Conservation (phyloP, 2,113 vertebrate species). For the Barbus barbus region DNA sequence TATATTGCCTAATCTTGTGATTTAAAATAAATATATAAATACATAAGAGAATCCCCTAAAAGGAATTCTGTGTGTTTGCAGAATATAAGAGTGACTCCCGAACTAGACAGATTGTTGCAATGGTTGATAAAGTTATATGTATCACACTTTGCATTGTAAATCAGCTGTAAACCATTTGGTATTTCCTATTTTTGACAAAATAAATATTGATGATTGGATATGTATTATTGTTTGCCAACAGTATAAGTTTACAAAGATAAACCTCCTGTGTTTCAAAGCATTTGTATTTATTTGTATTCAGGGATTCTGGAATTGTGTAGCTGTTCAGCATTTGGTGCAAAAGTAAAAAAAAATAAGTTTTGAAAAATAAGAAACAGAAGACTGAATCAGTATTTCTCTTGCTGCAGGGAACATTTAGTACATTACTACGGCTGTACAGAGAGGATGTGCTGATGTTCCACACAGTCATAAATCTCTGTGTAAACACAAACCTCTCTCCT, state of each 20-base stretch:
- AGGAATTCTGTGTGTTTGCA: neutral
- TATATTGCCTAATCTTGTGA: neutral
- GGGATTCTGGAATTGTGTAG: neutral
- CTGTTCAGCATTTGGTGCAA: neutral
- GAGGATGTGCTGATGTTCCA: conserved; percentile 46
- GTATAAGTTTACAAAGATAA: neutral
- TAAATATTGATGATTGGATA: neutral
- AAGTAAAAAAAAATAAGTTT: neutral
- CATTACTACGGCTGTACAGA: conserved; percentile 1
- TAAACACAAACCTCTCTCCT: conserved; percentile 58
- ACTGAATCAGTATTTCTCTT: neutral
- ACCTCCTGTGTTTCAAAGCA: neutral
- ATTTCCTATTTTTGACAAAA: neutral
- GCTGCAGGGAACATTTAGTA: neutral
- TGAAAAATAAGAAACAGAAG: neutral
- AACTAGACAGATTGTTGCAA: neutral
- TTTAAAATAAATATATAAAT: neutral
- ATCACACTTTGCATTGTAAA: neutral
- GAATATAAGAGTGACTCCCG: neutral
- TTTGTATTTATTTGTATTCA: neutral
- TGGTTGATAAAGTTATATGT: neutral
- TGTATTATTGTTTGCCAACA: neutral
- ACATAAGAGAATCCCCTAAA: neutral
- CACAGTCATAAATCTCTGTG: conserved; percentile 64
- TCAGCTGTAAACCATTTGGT: neutral